phyloP scores from a whole-genome alignment of 1,140 invertebrate genomes.

The Ladona fulva region DNA sequence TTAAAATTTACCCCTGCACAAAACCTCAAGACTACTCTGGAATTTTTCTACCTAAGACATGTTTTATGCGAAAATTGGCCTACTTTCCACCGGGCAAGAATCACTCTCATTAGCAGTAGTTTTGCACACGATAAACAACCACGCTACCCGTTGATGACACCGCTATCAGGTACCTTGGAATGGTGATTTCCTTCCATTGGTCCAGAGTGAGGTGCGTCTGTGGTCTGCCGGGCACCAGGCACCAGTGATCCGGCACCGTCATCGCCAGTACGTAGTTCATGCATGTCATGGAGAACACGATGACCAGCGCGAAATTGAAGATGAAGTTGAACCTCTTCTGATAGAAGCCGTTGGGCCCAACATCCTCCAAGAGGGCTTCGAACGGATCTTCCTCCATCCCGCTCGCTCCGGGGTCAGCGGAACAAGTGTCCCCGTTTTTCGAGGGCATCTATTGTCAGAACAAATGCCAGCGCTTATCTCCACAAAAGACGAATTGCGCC shows the following conservation, averaged over 20 bases:
- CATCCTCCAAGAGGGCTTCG: constrained; percentile 39
- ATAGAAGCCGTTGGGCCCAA: constrained; percentile 43
- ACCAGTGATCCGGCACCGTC: constrained; percentile 46
- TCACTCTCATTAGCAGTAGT: too few species aligned
- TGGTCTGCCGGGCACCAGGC: constrained; percentile 39
- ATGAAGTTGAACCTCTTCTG: constrained; percentile 39
- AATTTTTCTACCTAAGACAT: too few species aligned
- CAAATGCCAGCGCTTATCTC: too few species aligned
- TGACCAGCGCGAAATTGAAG: constrained; percentile 35
- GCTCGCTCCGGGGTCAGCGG: not conserved
- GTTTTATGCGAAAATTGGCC: too few species aligned
- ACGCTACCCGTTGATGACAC: too few species aligned
- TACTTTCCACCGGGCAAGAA: too few species aligned
- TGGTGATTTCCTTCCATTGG: constrained; percentile 39
- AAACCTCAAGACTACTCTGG: too few species aligned
- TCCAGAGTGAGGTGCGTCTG: constrained; percentile 37
- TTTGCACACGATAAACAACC: too few species aligned
- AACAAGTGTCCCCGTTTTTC: too few species aligned
- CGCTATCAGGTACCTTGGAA: constrained; percentile 37
- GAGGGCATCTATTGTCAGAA: too few species aligned
- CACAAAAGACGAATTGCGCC: too few species aligned
- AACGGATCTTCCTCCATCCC: constrained; percentile 33
- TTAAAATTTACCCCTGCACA: too few species aligned
- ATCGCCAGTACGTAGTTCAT: constrained; percentile 43
- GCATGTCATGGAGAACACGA: constrained; percentile 36